Base-by-base conservation (phyloP, 2,888 invertebrate species). In the Hypselothyrea guttata region DNA sequence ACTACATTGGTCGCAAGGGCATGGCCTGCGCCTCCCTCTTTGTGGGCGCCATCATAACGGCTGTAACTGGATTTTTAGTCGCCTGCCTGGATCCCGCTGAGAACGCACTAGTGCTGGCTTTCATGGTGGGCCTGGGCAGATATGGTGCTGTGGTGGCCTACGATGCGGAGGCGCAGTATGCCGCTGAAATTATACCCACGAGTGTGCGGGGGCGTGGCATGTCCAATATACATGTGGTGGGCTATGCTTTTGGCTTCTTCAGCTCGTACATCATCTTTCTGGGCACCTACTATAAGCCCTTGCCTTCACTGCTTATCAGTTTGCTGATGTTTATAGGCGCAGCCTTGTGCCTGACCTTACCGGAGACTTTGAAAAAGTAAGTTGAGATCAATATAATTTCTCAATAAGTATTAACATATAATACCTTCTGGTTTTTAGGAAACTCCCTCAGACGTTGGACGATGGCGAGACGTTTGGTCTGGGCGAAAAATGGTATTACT, bases 111-210 rank as follows among this genome's bases (percentile, higher is more conserved):
- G 55, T 91, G 1, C 79, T 91, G 28, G 88, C 91, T 0, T 58
- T 87, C 4, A 85, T 93, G 77, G 90, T 91, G 2, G 89, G 92
- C 31, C 79, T 92, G 47, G 91, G 92, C 1, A 89, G 93, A 27
- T 90, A 92, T 42, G 91, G 91, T 7, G 91, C 92, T 15, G 92
- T 91, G 22, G 90, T 92, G 1, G 92, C 93, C 13, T 93, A 92
- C 79, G 93, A 93, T 86, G 92, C 93, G 1, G 92, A 92, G 34
- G 91, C 92, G 2, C 93, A 93, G 81, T 93, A 93, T 74, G 92
- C 92, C 0, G 92, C 93, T 0, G 93, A 93, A 86, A 87, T 93
- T 13, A 91, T 93, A 47, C 93, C 93, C 7, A 93, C 93, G 0
- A 92, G 91, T 56, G 91, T 93, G 0, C 88, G 93, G 15, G 93